These are phyloP conservation scores for Gymnosoma rotundatum DNA, from an alignment of 2,888 invertebrate genomes.

Conservation along the genomic window DNA sequence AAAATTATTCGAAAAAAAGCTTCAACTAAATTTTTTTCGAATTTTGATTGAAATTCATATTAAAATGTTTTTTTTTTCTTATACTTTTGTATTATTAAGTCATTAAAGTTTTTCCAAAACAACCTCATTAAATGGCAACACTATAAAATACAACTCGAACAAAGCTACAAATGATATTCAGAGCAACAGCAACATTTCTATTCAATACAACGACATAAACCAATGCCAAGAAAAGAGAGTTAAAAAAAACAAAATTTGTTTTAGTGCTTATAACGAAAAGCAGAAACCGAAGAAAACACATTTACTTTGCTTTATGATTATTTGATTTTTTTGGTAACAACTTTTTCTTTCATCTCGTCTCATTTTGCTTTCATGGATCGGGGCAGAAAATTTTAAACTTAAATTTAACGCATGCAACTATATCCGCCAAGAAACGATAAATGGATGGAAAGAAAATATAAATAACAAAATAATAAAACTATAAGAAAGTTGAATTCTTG, in stretches of 20 bases:
- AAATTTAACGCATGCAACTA: conserved; percentile 60
- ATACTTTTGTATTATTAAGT: conserved; percentile 36
- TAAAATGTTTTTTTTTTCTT: not conserved
- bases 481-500: conserved; percentile 65
- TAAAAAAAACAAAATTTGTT: conserved; percentile 19
- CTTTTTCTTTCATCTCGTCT: conserved; percentile 59
- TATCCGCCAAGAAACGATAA: conserved; percentile 53
- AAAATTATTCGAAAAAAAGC: no score
- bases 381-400: conserved; percentile 35
- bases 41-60: not conserved
- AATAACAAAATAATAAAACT: conserved; percentile 52
- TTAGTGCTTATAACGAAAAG: not conserved
- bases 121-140: conserved; percentile 55
- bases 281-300: conserved; percentile 54
- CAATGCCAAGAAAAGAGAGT: conserved; percentile 13
- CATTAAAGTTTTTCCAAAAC: conserved; percentile 36
- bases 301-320: conserved; percentile 70
- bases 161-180: not conserved
- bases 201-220: conserved; percentile 59
- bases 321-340: conserved; percentile 69
- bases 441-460: conserved; percentile 35
- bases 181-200: conserved; percentile 33
- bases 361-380: conserved; percentile 25
- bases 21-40: no score
- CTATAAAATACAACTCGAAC: conserved; percentile 50